phyloP scores from a whole-genome alignment of 2,113 vertebrate genomes.

The Scomber scombrus region DNA sequence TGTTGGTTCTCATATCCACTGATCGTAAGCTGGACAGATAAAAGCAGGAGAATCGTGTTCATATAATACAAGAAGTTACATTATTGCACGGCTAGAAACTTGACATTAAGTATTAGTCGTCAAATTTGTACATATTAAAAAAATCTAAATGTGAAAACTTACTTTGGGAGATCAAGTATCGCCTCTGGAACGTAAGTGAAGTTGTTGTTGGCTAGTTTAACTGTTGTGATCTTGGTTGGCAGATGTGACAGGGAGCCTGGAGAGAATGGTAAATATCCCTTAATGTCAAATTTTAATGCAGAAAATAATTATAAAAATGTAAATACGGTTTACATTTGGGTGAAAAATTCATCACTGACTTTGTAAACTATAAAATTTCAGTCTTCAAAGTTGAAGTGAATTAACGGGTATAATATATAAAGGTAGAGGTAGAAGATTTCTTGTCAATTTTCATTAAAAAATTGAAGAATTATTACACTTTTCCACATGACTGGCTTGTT shows the following conservation, averaged over 20 bases:
- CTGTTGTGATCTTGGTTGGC: slow-evolving; percentile 87
- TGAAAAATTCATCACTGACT: too few relatives aligned
- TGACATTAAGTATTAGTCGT: not conserved
- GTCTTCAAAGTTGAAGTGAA: too few relatives aligned
- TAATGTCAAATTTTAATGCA: too few relatives aligned
- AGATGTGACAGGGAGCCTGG: slow-evolving; percentile 87
- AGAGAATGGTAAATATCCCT: slow-evolving; percentile 22
- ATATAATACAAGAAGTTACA: too few relatives aligned
- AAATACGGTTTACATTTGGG: too few relatives aligned
- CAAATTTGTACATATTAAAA: not conserved
- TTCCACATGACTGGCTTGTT: too few relatives aligned
- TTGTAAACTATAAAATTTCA: too few relatives aligned
- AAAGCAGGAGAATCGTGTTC: not conserved
- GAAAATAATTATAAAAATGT: too few relatives aligned
- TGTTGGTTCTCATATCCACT: slow-evolving; percentile 92
- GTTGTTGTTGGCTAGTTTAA: slow-evolving; percentile 92
- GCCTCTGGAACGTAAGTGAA: slow-evolving; percentile 88
- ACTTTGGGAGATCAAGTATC: slow-evolving; percentile 91
- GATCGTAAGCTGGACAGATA: slow-evolving; percentile 86
- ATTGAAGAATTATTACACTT: too few relatives aligned
- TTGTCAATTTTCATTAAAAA: too few relatives aligned
- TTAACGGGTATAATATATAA: too few relatives aligned
- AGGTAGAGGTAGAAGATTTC: too few relatives aligned
- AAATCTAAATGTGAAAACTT: slow-evolving; percentile 65
- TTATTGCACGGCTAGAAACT: not conserved